A percentile compares a stretch with the other conserved stretches of the same genome.
phyloP scores from a whole-genome alignment of 2,888 invertebrate genomes.

The Chrysodeixis includens region DNA sequence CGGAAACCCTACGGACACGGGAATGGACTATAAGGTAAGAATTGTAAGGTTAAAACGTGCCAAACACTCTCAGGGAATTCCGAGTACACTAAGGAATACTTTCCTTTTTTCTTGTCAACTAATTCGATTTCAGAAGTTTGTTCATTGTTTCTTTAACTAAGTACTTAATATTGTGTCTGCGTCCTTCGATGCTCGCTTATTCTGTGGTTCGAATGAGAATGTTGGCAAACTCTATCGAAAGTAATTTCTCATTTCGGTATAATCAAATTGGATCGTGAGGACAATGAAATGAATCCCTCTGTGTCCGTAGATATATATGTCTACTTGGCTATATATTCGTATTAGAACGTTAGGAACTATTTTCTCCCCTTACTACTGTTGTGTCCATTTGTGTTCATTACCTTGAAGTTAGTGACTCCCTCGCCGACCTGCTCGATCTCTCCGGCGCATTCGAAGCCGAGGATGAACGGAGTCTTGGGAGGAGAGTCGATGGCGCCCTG shows the following conservation, averaged over 20 bases:
- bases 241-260: background rate
- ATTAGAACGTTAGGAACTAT: too few relatives aligned
- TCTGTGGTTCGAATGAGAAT: background rate
- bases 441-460: slow-evolving; percentile 97
- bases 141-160: background rate
- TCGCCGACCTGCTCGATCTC: slow-evolving; percentile 94
- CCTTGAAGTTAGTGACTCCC: slow-evolving; percentile 94
- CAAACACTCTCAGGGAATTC: background rate
- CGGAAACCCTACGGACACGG: background rate
- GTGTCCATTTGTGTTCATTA: slow-evolving; percentile 60
- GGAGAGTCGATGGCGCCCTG: slow-evolving; percentile 96
- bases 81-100: background rate
- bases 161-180: background rate
- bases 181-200: too few relatives aligned
- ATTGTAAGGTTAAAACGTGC: background rate
- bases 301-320: background rate
- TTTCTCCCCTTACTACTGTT: too few relatives aligned
- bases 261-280: background rate
- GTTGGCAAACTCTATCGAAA: background rate
- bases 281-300: background rate
- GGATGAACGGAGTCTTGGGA: slow-evolving; percentile 96
- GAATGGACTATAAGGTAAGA: background rate
- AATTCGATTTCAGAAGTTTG: background rate
- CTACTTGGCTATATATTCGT: background rate
- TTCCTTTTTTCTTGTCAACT: background rate